Base-by-base conservation (phyloP, 2,113 vertebrate species). In the Amblyopsis rosae region DNA sequence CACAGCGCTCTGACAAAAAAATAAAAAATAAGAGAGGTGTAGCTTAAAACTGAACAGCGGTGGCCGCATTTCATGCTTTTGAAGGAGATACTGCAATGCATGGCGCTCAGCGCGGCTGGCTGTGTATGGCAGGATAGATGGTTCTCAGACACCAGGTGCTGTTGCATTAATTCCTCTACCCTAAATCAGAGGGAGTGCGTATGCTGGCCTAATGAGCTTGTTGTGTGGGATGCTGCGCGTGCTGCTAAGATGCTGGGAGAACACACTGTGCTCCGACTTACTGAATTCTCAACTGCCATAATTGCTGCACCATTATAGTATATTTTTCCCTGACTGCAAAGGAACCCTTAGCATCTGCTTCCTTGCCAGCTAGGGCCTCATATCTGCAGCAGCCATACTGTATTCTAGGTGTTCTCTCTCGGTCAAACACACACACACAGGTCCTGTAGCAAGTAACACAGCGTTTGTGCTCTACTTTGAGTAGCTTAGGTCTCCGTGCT, bases 1-100 rank as follows among this genome's bases (percentile, higher is more conserved):
- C 88, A 90, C 93, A 91, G 92, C 91, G 92, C 91, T 83, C 88
- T 89, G 87, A 86, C 83, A 94, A 86, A 69, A 50, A 65, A 17
- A 69, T 48, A 48, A 49, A 17, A 57, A 46, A 32, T 85, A 77
- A 79, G 77, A 87, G 75, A 85, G 84, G 88, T 88, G 88, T 88
- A 82, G 82, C 89, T 83, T 90, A 79, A 93, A 87, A 89, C 61
- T 51, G 70, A 92, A 83, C 81, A 83, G 90, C 92, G 87, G 90
- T 85, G 89, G 93, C 87, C 83, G 79, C 65, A 73, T 85, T 87
- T 76, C 80, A 89, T 62, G 73, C 83, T 91, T 89, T 89, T 80
- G 83, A 89, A 87, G 79, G 79, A 72, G 83, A 86, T 86, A 86
- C 86, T 88, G 82, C 84, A 81, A 79, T 88, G 82, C 77, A 3